phyloP scores from a whole-genome alignment of 2,888 invertebrate genomes.

The Ormyrus labotus region DNA sequence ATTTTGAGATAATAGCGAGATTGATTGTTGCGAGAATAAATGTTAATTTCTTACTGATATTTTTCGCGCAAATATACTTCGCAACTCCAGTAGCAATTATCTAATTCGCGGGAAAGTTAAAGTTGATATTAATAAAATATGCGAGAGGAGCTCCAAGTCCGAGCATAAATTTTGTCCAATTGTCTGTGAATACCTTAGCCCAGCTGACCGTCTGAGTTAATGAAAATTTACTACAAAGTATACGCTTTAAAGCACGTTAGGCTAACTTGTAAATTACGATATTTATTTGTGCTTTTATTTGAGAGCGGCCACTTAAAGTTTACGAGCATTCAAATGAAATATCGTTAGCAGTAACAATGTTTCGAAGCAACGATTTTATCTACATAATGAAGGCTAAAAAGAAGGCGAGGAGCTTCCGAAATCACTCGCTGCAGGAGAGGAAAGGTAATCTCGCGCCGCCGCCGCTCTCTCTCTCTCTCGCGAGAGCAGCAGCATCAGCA shows the following conservation, averaged over 20 bases:
- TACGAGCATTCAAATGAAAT: constrained; percentile 59
- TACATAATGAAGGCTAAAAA: constrained; percentile 39
- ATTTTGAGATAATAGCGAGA: no score
- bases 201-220: constrained; percentile 9
- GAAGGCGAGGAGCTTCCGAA: constrained; percentile 19
- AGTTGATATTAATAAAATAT: no score
- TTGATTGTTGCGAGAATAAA: no score
- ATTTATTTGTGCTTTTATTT: constrained; percentile 46
- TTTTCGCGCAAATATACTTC: no score
- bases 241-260: constrained; percentile 33
- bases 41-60: no score
- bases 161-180: no score
- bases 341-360: constrained; percentile 60
- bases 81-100: no score
- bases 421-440: neutral
- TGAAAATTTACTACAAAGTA: constrained; percentile 42
- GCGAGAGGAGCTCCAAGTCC: no score
- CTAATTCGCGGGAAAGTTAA: no score
- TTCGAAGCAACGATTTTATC: constrained; percentile 42
- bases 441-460: neutral
- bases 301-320: constrained; percentile 31
- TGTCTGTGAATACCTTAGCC: no score
- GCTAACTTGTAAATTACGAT: constrained; percentile 43
- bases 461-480: neutral
- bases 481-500: constrained; percentile 19